Evolutionary conservation across 2,113 vertebrate species (phyloP).

Genomic region (Arothron firmamentum): DNA sequence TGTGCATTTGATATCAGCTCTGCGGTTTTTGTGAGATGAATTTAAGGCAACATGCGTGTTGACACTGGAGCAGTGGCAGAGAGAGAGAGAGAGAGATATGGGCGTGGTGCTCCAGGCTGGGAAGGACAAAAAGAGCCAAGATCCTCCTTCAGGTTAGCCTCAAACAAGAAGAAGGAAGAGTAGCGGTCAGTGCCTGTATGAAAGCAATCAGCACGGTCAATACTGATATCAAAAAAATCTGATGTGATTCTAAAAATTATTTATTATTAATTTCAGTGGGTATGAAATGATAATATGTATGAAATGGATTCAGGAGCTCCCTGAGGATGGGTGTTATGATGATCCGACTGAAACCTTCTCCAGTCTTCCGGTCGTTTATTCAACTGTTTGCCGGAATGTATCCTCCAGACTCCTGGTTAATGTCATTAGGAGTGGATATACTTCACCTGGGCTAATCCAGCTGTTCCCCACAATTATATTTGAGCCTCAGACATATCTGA

Average conservation of each 20-base stretch:
- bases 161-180: conserved; percentile 1
- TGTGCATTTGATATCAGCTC: not conserved
- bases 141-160: conserved; percentile 10
- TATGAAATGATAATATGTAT: conserved; percentile 28
- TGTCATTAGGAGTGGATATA: conserved; percentile 69
- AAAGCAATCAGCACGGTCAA: not conserved
- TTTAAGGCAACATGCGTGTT: not conserved
- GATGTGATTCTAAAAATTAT: conserved; percentile 13
- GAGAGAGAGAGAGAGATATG: conserved; percentile 13
- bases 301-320: conserved; percentile 18
- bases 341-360: not conserved
- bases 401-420: conserved; percentile 71
- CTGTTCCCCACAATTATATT: conserved; percentile 66
- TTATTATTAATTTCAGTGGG: not conserved
- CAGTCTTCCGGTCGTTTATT: conserved; percentile 24
- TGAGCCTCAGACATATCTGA: conserved; percentile 49
- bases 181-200: conserved; percentile 27
- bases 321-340: not conserved
- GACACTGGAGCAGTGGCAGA: conserved; percentile 8
- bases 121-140: conserved; percentile 13
- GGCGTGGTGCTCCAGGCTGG: conserved; percentile 32
- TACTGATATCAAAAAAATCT: conserved; percentile 3
- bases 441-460: conserved; percentile 58
- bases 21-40: conserved; percentile 11
- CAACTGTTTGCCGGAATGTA: conserved; percentile 57